phyloP scores from a whole-genome alignment of 2,113 vertebrate species.

The Penelope pileata region DNA sequence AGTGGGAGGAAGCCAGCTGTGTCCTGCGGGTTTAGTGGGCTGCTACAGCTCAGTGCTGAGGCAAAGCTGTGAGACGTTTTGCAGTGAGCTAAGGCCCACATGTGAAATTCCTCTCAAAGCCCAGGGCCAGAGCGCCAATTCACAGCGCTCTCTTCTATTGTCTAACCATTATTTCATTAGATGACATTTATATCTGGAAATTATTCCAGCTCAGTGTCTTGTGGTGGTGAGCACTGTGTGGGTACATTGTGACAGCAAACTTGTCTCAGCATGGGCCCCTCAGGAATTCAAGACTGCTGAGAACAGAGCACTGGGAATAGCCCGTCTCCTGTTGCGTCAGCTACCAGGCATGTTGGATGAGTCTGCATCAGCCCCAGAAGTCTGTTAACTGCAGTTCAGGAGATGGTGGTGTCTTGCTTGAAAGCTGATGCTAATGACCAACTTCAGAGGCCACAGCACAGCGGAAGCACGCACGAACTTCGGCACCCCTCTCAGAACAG shows the following conservation, averaged over 20 bases:
- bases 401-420: background rate
- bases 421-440: background rate
- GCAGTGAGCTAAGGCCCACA: background rate
- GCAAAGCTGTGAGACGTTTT: background rate
- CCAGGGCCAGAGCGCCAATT: background rate
- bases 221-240: background rate
- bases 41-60: background rate
- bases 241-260: background rate
- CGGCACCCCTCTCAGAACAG: background rate
- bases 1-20: background rate
- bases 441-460: background rate
- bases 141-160: background rate
- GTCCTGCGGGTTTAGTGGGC: background rate
- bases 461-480: background rate
- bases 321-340: background rate
- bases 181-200: background rate
- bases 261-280: background rate
- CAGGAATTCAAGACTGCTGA: background rate
- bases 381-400: background rate
- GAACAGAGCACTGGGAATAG: background rate
- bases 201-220: accelerated
- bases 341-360: background rate
- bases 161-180: background rate
- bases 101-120: background rate
- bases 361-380: background rate